A percentile compares a stretch with the other conserved stretches of the same genome.
These are phyloP conservation scores for Macrostomum lignano DNA, from an alignment of 1,140 invertebrate species.

Conservation along the genomic window DNA sequence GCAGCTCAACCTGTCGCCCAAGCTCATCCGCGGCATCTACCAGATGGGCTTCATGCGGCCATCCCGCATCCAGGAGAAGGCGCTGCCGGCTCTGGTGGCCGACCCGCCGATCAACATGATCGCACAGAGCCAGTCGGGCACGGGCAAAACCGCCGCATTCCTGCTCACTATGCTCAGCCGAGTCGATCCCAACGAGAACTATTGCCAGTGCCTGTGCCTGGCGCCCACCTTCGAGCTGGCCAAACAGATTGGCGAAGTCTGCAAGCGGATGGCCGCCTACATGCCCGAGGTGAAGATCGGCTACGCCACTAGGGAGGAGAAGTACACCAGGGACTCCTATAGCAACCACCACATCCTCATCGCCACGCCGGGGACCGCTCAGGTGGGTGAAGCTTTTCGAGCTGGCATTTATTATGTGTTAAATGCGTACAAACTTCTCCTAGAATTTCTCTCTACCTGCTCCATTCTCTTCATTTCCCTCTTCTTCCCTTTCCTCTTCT, in stretches of 20 bases:
- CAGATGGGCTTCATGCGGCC: conserved; percentile 84
- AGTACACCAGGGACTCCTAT: too few species aligned
- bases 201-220: conserved; percentile 47
- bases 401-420: too few species aligned
- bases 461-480: too few species aligned
- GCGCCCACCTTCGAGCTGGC: conserved; percentile 90
- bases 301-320: conserved; percentile 71
- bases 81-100: conserved; percentile 59
- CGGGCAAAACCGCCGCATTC: conserved; percentile 94
- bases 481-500: too few species aligned
- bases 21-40: conserved; percentile 67
- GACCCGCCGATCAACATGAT: conserved; percentile 93
- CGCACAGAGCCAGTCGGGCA: conserved; percentile 90
- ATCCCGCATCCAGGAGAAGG: conserved; percentile 88
- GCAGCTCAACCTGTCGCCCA: conserved; percentile 28
- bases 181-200: conserved; percentile 44
- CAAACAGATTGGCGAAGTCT: conserved; percentile 50
- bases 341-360: conserved; percentile 88
- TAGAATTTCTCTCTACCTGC: too few species aligned
- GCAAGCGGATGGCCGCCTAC: conserved; percentile 63
- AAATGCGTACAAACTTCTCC: too few species aligned
- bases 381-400: too few species aligned
- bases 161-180: conserved; percentile 79
- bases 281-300: conserved; percentile 60
- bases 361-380: conserved; percentile 37